These are phyloP conservation scores for Mesaphorura yosii DNA, from an alignment of 1,140 invertebrate genomes.

Conservation along the genomic window DNA sequence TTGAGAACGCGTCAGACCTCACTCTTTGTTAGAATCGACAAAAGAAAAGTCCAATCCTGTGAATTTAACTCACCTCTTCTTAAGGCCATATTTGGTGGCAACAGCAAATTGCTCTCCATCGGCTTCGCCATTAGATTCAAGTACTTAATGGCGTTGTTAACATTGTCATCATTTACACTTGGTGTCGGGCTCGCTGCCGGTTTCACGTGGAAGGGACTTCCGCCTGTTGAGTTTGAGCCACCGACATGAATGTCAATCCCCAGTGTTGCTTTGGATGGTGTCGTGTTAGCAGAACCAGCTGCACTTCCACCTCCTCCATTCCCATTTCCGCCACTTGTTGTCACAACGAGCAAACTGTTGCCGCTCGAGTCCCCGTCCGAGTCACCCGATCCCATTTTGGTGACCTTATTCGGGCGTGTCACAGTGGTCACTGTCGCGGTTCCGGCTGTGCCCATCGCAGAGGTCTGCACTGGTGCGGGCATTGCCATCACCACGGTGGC, in stretches of 20 bases:
- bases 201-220: background rate
- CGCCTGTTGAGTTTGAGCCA: background rate
- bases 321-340: background rate
- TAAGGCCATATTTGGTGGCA: conserved; percentile 17
- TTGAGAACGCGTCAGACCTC: no score
- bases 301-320: background rate
- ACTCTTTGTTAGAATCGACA: no score
- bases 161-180: conserved; percentile 1
- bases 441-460: no score
- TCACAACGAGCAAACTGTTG: background rate
- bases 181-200: conserved; percentile 3
- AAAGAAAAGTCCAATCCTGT: no score
- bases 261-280: no score
- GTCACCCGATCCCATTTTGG: no score
- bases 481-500: background rate
- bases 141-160: conserved; percentile 22
- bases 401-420: no score
- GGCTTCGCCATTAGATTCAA: conserved; percentile 26
- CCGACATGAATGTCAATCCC: conserved; percentile 2
- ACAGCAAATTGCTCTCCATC: conserved; percentile 24
- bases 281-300: no score
- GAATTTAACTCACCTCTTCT: conserved; percentile 17
- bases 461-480: no score
- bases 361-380: background rate
- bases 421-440: no score